Evolutionary conservation across 2,888 invertebrate genomes (phyloP), one percentile per base, ranked within the genome.

Genomic region (Archips xylosteana): DNA sequence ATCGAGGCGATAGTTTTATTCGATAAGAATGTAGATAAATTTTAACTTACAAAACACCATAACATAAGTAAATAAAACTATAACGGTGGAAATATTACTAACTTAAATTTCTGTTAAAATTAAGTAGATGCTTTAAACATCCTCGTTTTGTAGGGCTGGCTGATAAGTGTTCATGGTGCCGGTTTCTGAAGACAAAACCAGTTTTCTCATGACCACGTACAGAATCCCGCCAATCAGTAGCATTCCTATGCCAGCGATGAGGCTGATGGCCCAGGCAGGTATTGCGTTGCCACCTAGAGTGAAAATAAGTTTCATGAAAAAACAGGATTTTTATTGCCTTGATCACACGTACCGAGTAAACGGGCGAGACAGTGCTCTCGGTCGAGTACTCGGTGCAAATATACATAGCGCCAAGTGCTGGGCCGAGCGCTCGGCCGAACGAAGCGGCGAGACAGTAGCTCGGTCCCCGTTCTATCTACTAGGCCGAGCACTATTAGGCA

Each of bases 241-340:
- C 95, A 97, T 96, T 61, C 95, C 95, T 12, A 97, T 86, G 34
- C 96, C 97, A 23, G 96, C 92, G 79, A 97, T 88, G 39, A 97
- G 83, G 75, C 97, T 95, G 75, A 97, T 95, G 0, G 96, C 96
- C 97, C 97, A 97, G 0, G 97, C 97, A 76, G 97, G 97, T 78
- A 97, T 96, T 10, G 96, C 95, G 70, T 95, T 95, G 66, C 96
- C 96, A 88, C 89, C 97, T 97, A 84, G 15, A 84, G 84, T 71
- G 6, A 8, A 45, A 61, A 32, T 62, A 0, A 62, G 32, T 8
- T 51, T 39, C 12, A 12, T 45, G 12, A 12, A 45, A 45, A 2
- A 45, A 45, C 3, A 45, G 12, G 45, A 39, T 39, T 39, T 4
- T 23, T 23, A 23, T 23, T 23, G 23, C 23, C 23, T 23, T 23